Evolutionary conservation across 2,113 vertebrate species (phyloP).

Genomic region (Triplophysa rosa): DNA sequence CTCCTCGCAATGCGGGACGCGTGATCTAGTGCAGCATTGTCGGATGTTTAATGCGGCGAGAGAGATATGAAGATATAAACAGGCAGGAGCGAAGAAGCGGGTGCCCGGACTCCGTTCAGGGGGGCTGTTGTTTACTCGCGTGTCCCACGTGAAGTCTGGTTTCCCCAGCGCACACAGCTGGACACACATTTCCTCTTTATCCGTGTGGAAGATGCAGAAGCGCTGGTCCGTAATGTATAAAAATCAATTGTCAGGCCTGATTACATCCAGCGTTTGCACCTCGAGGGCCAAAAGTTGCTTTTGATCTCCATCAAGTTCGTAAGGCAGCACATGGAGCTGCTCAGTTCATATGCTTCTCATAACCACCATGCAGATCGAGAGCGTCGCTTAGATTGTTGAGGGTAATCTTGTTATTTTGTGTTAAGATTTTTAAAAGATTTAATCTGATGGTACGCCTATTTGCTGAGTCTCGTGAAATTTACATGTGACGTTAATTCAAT

Average conservation of each 20-base stretch:
- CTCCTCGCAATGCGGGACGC: slow-evolving; percentile 21
- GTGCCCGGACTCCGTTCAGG: background rate
- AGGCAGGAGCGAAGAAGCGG: background rate
- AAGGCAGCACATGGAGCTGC: slow-evolving; percentile 9
- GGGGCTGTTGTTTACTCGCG: background rate
- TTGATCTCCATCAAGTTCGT: slow-evolving; percentile 26
- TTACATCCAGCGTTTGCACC: slow-evolving; percentile 43
- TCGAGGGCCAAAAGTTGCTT: slow-evolving; percentile 23
- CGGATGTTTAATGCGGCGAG: slow-evolving; percentile 28
- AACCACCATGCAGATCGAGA: background rate
- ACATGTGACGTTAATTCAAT: background rate
- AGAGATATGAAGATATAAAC: slow-evolving; percentile 14
- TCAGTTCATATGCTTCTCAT: background rate
- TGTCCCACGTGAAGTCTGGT: background rate
- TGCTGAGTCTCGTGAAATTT: background rate
- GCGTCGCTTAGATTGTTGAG: background rate
- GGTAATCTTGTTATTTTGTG: background rate
- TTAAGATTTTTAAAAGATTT: too few relatives aligned
- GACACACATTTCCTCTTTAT: slow-evolving; percentile 25
- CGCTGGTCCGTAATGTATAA: slow-evolving; percentile 40
- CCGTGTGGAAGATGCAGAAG: slow-evolving; percentile 39
- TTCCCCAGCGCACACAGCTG: slow-evolving; percentile 13
- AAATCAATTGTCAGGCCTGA: slow-evolving; percentile 45
- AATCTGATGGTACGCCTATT: too few relatives aligned
- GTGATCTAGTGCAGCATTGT: background rate